phyloP scores from a whole-genome alignment of 2,113 vertebrate genomes.

The Chrysochloris asiatica region DNA sequence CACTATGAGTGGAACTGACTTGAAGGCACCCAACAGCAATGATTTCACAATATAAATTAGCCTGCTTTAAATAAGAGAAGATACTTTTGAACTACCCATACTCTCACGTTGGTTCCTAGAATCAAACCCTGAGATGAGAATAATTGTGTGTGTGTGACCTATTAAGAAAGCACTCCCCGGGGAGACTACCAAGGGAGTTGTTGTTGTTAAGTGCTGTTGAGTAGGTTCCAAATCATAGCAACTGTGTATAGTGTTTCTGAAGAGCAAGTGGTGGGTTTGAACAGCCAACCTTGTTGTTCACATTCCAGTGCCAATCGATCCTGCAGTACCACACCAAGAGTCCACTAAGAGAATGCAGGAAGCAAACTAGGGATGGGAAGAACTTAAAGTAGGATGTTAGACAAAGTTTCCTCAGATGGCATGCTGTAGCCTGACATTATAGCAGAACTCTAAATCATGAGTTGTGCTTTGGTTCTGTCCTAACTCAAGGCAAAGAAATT shows the following conservation, averaged over 20 bases:
- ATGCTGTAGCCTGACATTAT: not conserved
- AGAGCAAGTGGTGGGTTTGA: too few relatives aligned
- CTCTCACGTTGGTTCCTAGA: not conserved
- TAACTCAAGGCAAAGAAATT: not conserved
- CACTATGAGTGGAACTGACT: too few relatives aligned
- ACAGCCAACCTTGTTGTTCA: too few relatives aligned
- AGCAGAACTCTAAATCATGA: not conserved
- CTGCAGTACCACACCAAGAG: too few relatives aligned
- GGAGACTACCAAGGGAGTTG: not conserved
- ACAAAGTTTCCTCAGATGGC: not conserved
- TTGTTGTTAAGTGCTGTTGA: too few relatives aligned
- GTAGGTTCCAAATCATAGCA: too few relatives aligned
- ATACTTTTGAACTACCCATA: constrained; percentile 1
- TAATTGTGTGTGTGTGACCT: not conserved
- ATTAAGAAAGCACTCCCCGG: not conserved
- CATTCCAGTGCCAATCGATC: too few relatives aligned
- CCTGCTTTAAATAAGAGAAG: not conserved
- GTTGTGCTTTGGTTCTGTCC: not conserved
- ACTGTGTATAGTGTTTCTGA: too few relatives aligned
- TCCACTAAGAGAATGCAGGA: not conserved
- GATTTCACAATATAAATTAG: not conserved
- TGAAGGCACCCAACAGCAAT: too few relatives aligned
- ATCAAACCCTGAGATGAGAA: not conserved
- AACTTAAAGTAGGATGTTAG: not conserved
- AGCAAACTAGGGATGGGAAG: not conserved